Evolutionary conservation across 2,888 invertebrate genomes (phyloP), one percentile per base, ranked within the genome.

Genomic region (Fragum sueziense): DNA sequence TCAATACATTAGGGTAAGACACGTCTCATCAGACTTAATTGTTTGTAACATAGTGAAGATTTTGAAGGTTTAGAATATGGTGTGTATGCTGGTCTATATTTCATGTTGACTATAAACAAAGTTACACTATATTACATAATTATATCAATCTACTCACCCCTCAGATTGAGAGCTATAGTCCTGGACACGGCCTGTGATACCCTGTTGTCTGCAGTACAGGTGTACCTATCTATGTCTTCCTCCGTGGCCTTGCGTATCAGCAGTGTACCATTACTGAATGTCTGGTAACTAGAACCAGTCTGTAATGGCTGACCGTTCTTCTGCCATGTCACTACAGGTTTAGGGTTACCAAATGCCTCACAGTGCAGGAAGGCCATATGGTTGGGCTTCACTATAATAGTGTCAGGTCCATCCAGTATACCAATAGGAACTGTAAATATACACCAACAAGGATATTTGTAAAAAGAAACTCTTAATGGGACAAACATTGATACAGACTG

Each of bases 151-250:
- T 27, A 14, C 57, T 94, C 94, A 97, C 97, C 97, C 95, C 96
- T 95, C 52, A 98, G 95, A 79, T 93, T 94, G 87, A 98, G 95
- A 76, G 94, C 94, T 54, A 96, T 94, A 33, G 95, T 94, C 88
- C 95, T 95, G 7, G 84, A 84, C 29, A 95, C 96, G 6, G 97
- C 95, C 52, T 95, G 94, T 74, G 95, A 95, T 93, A 95, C 96
- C 0, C 95, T 94, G 94, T 98, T 98, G 85, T 94, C 93, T 1
- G 97, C 98, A 91, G 96, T 95, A 93, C 98, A 98, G 69, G 95
- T 95, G 93, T 98, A 98, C 83, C 93, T 94, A 54, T 97, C 98
- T 61, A 96, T 95, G 93, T 98, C 98, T 37, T 94, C 94, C 68
- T 94, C 93, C 54, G 94, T 94, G 20, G 96, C 95, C 70, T 95